Evolutionary conservation across 2,797 vertebrate species (phyloP).

Genomic region (Corythornis leucogaster): DNA sequence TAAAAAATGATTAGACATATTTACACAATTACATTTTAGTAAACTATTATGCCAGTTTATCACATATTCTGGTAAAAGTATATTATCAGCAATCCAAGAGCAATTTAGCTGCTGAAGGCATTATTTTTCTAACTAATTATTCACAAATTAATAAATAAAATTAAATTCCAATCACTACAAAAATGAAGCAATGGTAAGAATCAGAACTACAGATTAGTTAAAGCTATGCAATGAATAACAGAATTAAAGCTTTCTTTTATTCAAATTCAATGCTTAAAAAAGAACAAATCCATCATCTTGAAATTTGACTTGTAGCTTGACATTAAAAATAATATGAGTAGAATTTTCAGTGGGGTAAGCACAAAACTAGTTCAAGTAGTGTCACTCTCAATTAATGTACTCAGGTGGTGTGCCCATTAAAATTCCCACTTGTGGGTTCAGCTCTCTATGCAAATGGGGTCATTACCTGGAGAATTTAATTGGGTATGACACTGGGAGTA

Average conservation of each 20-base stretch:
- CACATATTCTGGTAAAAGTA: constrained; percentile 66
- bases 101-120: constrained; percentile 70
- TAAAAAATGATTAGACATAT: constrained; percentile 72
- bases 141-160: constrained; percentile 84
- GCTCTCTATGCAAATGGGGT: constrained; percentile 95
- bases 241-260: constrained; percentile 80
- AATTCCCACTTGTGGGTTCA: constrained; percentile 88
- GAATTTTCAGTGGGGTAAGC: constrained; percentile 90
- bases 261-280: constrained; percentile 89
- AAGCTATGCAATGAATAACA: constrained; percentile 80
- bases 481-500: constrained; percentile 91
- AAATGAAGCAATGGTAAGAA: constrained; percentile 77
- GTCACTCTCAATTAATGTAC: constrained; percentile 96
- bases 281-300: constrained; percentile 89
- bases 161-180: constrained; percentile 81
- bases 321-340: constrained; percentile 93
- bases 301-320: constrained; percentile 89
- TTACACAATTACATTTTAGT: constrained; percentile 77
- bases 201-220: constrained; percentile 81
- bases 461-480: constrained; percentile 95
- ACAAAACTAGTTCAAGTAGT: constrained; percentile 91
- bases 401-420: constrained; percentile 94
- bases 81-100: constrained; percentile 72
- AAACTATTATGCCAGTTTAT: constrained; percentile 73
- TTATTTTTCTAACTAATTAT: constrained; percentile 80